A percentile compares a stretch with the other conserved stretches of the same genome.
These are phyloP conservation scores for Philonicus albiceps DNA, from an alignment of 2,888 invertebrate species.

Conservation along the genomic window DNA sequence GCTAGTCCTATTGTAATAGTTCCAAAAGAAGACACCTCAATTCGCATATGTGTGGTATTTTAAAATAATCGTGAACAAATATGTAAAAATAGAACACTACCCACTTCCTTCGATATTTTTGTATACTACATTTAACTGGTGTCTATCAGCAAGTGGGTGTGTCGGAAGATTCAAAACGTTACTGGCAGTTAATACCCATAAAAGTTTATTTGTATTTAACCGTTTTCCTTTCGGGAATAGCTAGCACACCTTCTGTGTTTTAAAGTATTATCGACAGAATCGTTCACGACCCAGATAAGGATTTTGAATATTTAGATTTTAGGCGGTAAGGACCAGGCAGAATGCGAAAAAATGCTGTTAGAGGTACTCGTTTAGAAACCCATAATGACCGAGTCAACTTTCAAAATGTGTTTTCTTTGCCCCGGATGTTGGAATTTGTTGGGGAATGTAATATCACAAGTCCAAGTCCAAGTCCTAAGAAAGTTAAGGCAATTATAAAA, in stretches of 20 bases:
- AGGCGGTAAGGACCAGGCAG: neutral
- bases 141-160: conserved; percentile 48
- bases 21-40: conserved; percentile 51
- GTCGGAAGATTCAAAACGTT: conserved; percentile 47
- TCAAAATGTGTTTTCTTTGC: too few relatives aligned
- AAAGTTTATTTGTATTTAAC: conserved; percentile 50
- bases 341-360: neutral
- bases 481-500: too few relatives aligned
- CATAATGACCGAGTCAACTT: neutral
- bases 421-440: too few relatives aligned
- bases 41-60: conserved; percentile 55
- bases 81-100: conserved; percentile 1
- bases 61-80: conserved; percentile 49
- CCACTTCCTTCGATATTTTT: conserved; percentile 35
- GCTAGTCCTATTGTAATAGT: conserved; percentile 53
- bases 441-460: neutral
- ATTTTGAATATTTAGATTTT: conserved; percentile 6
- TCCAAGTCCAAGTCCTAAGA: neutral
- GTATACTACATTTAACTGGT: conserved; percentile 45
- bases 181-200: conserved; percentile 50
- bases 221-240: conserved; percentile 48
- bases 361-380: neutral
- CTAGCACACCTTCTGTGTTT: conserved; percentile 49
- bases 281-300: conserved; percentile 31
- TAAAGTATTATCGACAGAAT: conserved; percentile 45